Evolutionary conservation across 1,140 invertebrate genomes (phyloP), one percentile per base, ranked within the genome.

Genomic region (Lerema accius): DNA sequence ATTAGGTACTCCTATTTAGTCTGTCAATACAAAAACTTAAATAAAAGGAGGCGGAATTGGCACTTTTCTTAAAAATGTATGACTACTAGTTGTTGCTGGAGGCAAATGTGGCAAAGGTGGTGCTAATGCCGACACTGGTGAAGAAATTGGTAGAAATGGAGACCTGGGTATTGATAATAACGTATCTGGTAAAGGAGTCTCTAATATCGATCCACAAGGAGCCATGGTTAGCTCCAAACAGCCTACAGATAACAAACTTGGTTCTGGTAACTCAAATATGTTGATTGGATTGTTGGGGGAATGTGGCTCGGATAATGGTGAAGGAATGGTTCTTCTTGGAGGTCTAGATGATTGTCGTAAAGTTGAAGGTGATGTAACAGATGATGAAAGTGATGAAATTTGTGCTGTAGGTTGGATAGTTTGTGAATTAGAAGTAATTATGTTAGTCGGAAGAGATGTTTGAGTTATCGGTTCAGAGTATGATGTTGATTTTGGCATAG

Each of bases 21-120:
- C n/a, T n/a, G n/a, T 6, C 7, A 1, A 14, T 42, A 15, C 14
- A 14, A 6, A 15, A 17, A 10, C 7, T 28, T 16, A 60, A 23
- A 60, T 26, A 49, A 49, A 60, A 1, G 81, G 81, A 0, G 81
- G 81, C 1, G 81, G 81, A 28, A 84, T 77, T 0, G 75, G 67
- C 5, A 82, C 71, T 63, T 78, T 79, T 42, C 67, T 80, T 14
- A 84, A 64, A 50, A 63, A 82, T 13, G 73, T 66, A 16, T 70
- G 68, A 0, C 64, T 51, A 46, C 66, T 61, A 39, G 63, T 39
- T 14, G 56, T 71, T 17, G 78, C 63, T 19, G 72, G 73, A 2
- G 71, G 17, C 1, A 67, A 11, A 4, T 56, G 53, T 10, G 68
- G 63, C 6, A 74, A 65, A 0, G 74, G 63, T 3, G 69, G 64